phyloP scores from a whole-genome alignment of 2,797 vertebrate species.

The Cyclopterus lumpus region DNA sequence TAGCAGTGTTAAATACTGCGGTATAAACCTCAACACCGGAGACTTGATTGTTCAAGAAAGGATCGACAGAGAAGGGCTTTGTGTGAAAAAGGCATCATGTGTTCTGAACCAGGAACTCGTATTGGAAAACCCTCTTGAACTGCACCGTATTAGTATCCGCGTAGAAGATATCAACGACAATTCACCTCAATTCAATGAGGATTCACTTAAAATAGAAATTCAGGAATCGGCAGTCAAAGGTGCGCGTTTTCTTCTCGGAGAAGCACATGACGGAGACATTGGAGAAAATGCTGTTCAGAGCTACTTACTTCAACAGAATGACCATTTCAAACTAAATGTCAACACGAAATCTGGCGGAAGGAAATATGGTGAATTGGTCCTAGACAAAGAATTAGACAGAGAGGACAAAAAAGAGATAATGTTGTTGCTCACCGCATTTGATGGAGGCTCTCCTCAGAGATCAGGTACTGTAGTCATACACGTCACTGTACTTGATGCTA shows the following conservation, averaged over 20 bases:
- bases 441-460: slow-evolving; percentile 75
- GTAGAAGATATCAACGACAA: slow-evolving; percentile 84
- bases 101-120: slow-evolving; percentile 81
- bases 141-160: slow-evolving; percentile 75
- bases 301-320: slow-evolving; percentile 51
- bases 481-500: slow-evolving; percentile 44
- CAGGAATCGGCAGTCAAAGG: slow-evolving; percentile 64
- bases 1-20: slow-evolving; percentile 36
- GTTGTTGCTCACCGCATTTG: slow-evolving; percentile 73
- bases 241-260: slow-evolving; percentile 68
- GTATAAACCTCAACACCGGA: slow-evolving; percentile 57
- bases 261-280: slow-evolving; percentile 78
- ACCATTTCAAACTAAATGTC: slow-evolving; percentile 42
- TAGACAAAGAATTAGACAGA: slow-evolving; percentile 77
- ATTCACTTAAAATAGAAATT: slow-evolving; percentile 74
- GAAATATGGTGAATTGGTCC: slow-evolving; percentile 53
- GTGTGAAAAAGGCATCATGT: slow-evolving; percentile 64
- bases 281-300: slow-evolving; percentile 72
- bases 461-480: slow-evolving; percentile 68
- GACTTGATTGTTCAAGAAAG: slow-evolving; percentile 59
- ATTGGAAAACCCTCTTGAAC: slow-evolving; percentile 79
- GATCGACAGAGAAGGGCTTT: slow-evolving; percentile 73
- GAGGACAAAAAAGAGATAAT: slow-evolving; percentile 69
- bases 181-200: slow-evolving; percentile 75
- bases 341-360: background rate